Evolutionary conservation across 1,140 invertebrate genomes (phyloP).

Genomic region (Palaemon carinicauda): DNA sequence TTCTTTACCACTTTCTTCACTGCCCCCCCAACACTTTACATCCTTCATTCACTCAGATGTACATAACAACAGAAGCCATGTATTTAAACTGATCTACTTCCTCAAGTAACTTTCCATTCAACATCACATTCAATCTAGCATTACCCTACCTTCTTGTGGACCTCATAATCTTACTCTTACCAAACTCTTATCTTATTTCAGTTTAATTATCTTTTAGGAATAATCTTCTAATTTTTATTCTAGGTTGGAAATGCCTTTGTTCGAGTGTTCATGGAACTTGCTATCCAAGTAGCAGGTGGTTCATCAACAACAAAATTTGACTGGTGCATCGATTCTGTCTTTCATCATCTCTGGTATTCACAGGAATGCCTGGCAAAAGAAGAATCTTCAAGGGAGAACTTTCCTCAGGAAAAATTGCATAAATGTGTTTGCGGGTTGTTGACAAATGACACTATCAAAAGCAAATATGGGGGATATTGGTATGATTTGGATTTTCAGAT

Average conservation of each 20-base stretch:
- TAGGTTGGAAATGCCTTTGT: conserved; percentile 29
- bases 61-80: too few relatives aligned
- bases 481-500: conserved; percentile 30
- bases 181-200: too few relatives aligned
- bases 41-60: too few relatives aligned
- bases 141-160: too few relatives aligned
- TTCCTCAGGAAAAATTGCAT: background rate
- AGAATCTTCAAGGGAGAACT: background rate
- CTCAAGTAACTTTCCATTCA: too few relatives aligned
- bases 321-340: conserved; percentile 38
- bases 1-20: too few relatives aligned
- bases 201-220: background rate
- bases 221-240: background rate
- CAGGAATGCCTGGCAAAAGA: background rate
- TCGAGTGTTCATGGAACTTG: conserved; percentile 33
- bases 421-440: conserved; percentile 40
- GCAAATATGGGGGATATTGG: conserved; percentile 10
- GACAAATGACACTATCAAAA: background rate
- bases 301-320: conserved; percentile 26
- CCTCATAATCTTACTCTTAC: too few relatives aligned
- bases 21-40: too few relatives aligned
- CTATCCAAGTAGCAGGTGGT: conserved; percentile 24
- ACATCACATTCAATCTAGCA: too few relatives aligned
- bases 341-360: conserved; percentile 45
- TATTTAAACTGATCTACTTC: too few relatives aligned